These are phyloP conservation scores for Ichneumoninae sp. DNA, from an alignment of 2,888 invertebrate species.

Conservation along the genomic window DNA sequence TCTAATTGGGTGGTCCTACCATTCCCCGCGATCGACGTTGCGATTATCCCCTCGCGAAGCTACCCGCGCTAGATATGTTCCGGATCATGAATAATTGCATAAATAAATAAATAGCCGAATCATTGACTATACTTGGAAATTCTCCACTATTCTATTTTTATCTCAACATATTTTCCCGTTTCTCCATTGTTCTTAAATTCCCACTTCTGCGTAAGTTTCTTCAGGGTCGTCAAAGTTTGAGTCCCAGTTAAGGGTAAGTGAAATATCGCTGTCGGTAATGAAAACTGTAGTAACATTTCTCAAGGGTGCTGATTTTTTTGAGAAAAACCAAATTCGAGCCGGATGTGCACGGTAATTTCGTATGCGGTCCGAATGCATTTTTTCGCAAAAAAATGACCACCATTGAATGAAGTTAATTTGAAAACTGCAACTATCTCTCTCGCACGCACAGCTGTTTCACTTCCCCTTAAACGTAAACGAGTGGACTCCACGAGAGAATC, in stretches of 20 bases:
- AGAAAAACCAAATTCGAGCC: too few relatives aligned
- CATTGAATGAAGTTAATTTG: too few relatives aligned
- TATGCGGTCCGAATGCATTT: too few relatives aligned
- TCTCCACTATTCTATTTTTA: not conserved
- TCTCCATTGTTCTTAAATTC: not conserved
- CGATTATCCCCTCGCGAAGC: slow-evolving; percentile 12
- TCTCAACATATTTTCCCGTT: not conserved
- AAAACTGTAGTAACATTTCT: too few relatives aligned
- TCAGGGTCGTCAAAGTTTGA: not conserved
- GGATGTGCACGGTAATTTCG: too few relatives aligned
- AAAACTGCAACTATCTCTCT: too few relatives aligned
- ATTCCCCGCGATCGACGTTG: slow-evolving; percentile 10
- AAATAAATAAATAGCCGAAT: not conserved
- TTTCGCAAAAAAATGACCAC: too few relatives aligned
- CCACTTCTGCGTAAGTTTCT: not conserved
- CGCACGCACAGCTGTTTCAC: too few relatives aligned
- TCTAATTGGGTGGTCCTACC: slow-evolving; percentile 55
- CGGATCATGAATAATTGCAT: slow-evolving; percentile 8
- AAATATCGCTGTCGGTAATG: too few relatives aligned
- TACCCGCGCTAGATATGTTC: not conserved
- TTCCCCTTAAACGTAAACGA: not conserved
- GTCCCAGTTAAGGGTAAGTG: too few relatives aligned
- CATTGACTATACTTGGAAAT: not conserved
- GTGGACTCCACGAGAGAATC: not conserved
- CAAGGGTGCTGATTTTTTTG: too few relatives aligned